Base-by-base conservation (phyloP, 2,113 vertebrate species). In the Pholis gunnellus region DNA sequence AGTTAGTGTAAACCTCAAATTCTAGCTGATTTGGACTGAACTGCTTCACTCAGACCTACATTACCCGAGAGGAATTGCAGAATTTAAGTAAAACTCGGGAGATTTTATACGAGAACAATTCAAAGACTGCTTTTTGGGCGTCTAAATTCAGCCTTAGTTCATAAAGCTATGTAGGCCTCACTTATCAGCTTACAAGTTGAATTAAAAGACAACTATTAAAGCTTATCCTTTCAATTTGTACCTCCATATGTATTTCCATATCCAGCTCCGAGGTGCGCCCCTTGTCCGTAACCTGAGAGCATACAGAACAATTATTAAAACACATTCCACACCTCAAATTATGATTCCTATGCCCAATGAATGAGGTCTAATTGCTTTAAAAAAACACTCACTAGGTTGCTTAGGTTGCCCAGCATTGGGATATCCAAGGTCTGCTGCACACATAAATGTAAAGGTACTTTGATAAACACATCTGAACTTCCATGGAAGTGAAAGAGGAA, bases 241-340 rank as follows among this genome's bases (percentile, higher is more conserved):
- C 89, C 88, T 72, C 85, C 81, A 34, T 87, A 81, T 78, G 76
- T 6, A 72, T 89, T 83, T 44, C 85, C 86, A 76, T 92, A 83
- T 83, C 88, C 91, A 72, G 78, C 85, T 31, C 80, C 87, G 29
- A 81, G 88, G 70, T 87, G 69, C 0, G 42, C 65, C 57, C 88
- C 90, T 82, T 82, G 87, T 67, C 90, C 90, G 2, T 91, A 94
- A 80, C 74, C 94, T 95, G 72, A 40, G 3, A 15, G 31, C 10
- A 79, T 9, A 60, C 25, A 85, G 14, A 48, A 9, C 9, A 42
- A 65, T 15, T 22, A 48, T 60, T 9, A n/a, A 72, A 75, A 40
- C 25, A 6, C 18, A 57, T 5, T 36, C 0, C 13, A 17, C 31
- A 59, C 15, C 34, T 65, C 0, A 65, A 20, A 5, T 69, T 8